Conservation (phyloP, 2,797 vertebrate species). For the Falco berigora region DNA sequence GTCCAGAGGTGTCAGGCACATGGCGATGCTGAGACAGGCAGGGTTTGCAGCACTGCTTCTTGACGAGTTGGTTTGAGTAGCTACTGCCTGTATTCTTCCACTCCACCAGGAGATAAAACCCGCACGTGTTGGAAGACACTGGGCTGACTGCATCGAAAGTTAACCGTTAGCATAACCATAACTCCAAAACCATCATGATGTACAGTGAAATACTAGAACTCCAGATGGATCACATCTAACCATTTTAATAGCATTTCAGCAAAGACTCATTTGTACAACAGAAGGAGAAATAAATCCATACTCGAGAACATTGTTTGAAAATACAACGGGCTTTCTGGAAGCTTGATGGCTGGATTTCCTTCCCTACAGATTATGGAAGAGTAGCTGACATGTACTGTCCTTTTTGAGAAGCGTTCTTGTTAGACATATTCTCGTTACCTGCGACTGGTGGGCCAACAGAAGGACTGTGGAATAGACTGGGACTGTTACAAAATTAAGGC, state of each 20-base stretch:
- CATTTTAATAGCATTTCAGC: background rate
- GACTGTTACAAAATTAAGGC: background rate
- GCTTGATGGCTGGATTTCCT: background rate
- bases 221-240: background rate
- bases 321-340: background rate
- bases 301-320: background rate
- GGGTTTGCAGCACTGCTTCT: background rate
- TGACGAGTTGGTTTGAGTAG: background rate
- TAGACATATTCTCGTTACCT: background rate
- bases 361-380: background rate
- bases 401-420: background rate
- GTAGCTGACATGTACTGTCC: background rate
- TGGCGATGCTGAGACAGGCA: background rate
- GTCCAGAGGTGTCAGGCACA: accelerated
- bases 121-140: background rate
- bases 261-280: background rate
- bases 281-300: background rate
- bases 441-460: background rate
- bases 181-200: background rate
- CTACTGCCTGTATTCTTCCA: background rate
- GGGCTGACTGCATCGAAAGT: background rate
- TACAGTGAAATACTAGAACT: background rate
- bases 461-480: background rate
- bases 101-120: background rate
- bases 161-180: background rate